Base-by-base conservation (phyloP, 1,140 invertebrate genomes). In the Sarcophaga peregrina region DNA sequence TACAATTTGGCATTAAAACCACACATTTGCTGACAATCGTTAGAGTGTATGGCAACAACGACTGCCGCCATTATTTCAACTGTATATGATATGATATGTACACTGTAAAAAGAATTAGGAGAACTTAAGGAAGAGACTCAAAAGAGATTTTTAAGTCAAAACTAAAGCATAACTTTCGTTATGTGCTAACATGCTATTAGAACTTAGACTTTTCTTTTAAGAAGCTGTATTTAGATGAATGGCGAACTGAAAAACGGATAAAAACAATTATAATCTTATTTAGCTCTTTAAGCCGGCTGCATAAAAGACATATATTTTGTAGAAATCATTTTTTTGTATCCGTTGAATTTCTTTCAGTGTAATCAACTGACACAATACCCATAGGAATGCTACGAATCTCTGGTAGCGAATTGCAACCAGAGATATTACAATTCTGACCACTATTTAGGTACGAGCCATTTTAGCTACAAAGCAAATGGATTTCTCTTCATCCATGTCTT, bases 1-100 rank as follows among this genome's bases (percentile, higher is more conserved):
- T 78, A 78, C 75, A 50, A 52, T 78, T 78, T 78, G 75, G 75
- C 75, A 78, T 50, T 78, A 78, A 78, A 78, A 78, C 75, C 75
- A 78, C 75, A 78, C 75, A 50, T 76, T 78, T 78, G 37, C 73
- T 75, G 75, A 50, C 75, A 78, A 78, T 78, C n/a, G 75, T 78
- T 52, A 52, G 62, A 72, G n/a, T 72, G 62, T 25, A 20, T 72
- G 0, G 62, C n/a, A n/a, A 46, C 54, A 20, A 68, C 20, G n/a
- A 25, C 17, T 68, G 20, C 62, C 17, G 10, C 62, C 62, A 68
- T 68, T 25, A 68, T 68, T 25, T 20, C 17, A 20, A 25, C 62
- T 9, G 62, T 20, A 20, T 68, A 25, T 7, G 50, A 20, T 68
- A 25, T 7, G 50, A 37, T 2, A 37, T 37, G 25, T 37, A 37